phyloP scores from a whole-genome alignment of 2,888 invertebrate species.

The Meloe dianella region DNA sequence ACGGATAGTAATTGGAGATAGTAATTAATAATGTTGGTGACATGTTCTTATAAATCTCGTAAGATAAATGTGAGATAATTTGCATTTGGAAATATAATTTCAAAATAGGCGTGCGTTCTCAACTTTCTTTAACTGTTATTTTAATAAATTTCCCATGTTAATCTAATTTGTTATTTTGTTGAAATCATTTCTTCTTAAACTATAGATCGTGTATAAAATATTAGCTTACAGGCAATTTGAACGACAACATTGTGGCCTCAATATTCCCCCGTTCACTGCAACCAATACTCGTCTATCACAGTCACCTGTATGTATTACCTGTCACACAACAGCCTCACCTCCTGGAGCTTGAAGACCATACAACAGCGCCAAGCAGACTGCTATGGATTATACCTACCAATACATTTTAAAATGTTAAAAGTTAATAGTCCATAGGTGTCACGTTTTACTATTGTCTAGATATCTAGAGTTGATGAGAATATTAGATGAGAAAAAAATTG shows the following conservation, averaged over 20 bases:
- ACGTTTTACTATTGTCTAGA: slow-evolving; percentile 3
- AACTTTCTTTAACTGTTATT: background rate
- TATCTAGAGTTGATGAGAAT: background rate
- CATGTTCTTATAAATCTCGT: background rate
- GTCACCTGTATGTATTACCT: background rate
- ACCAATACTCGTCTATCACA: slow-evolving; percentile 6
- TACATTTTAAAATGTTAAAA: slow-evolving; percentile 4
- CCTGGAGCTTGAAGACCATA: background rate
- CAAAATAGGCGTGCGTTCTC: background rate
- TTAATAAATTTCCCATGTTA: background rate
- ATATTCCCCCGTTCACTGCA: slow-evolving; percentile 3
- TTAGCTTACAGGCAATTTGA: slow-evolving; percentile 11
- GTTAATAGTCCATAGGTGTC: background rate
- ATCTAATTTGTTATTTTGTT: slow-evolving; percentile 1
- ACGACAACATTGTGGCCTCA: slow-evolving; percentile 1
- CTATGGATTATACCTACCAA: background rate
- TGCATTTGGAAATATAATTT: background rate
- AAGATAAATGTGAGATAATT: background rate
- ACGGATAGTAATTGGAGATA: background rate
- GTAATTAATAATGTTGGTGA: slow-evolving; percentile 4
- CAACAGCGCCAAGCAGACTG: slow-evolving; percentile 10
- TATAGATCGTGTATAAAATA: slow-evolving; percentile 8
- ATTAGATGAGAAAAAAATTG: too few species aligned
- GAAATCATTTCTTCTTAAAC: background rate
- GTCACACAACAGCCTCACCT: background rate